Evolutionary conservation across 2,888 invertebrate genomes (phyloP).

Genomic region (Drepana falcataria): DNA sequence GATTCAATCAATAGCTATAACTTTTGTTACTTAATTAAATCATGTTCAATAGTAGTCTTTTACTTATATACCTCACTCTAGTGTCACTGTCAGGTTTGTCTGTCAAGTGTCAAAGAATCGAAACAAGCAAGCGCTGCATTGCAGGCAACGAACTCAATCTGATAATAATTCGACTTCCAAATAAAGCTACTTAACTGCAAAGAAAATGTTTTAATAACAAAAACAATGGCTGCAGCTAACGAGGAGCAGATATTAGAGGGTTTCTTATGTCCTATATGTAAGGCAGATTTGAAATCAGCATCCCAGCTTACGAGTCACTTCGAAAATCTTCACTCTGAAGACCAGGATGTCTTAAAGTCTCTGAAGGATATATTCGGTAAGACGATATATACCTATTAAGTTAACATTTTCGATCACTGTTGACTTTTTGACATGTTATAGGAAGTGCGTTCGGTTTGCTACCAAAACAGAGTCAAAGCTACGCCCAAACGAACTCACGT

Average conservation of each 20-base stretch:
- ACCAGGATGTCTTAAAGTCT: slow-evolving; percentile 89
- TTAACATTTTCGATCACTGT: background rate
- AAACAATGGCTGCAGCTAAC: slow-evolving; percentile 60
- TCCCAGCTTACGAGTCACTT: slow-evolving; percentile 92
- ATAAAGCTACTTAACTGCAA: background rate
- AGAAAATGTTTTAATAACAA: background rate
- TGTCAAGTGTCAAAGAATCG: no score
- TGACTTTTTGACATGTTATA: background rate
- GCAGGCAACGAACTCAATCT: no score
- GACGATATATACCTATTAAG: slow-evolving; percentile 83
- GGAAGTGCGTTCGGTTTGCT: slow-evolving; percentile 1
- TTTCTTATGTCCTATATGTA: slow-evolving; percentile 96
- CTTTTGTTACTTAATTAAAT: no score
- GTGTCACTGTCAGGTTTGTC: no score
- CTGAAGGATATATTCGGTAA: slow-evolving; percentile 91
- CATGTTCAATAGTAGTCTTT: no score
- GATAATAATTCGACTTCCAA: no score
- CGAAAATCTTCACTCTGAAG: slow-evolving; percentile 91
- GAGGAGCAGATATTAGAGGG: slow-evolving; percentile 89
- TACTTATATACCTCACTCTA: no score
- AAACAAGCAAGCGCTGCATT: no score
- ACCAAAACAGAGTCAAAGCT: background rate
- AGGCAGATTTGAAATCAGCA: slow-evolving; percentile 92
- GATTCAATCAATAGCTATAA: no score
- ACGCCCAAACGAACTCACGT: background rate